Conservation (phyloP, 1,140 invertebrate genomes). For the Drosophila tristis region DNA sequence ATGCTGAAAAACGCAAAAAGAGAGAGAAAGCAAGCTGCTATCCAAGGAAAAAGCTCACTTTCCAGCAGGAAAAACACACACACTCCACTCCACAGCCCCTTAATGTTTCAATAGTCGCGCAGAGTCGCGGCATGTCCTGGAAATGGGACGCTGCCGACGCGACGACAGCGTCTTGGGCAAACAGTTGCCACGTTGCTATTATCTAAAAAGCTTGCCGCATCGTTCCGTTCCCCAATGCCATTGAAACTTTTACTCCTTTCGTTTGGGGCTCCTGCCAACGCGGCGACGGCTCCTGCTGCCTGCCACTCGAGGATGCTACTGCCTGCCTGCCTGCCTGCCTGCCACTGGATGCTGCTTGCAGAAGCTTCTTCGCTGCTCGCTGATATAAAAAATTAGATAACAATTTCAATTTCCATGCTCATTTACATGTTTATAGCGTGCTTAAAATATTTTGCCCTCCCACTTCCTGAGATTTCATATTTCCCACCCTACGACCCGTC, state of each 20-base stretch:
- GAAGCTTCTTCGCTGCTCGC: constrained; percentile 59
- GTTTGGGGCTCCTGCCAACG: not conserved
- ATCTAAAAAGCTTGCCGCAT: constrained; percentile 69
- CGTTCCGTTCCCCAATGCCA: constrained; percentile 49
- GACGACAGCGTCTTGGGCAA: constrained; percentile 52
- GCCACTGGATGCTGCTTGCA: constrained; percentile 9
- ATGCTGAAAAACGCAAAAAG: constrained; percentile 55
- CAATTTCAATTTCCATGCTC: constrained; percentile 84
- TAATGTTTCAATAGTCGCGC: constrained; percentile 76
- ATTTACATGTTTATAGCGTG: constrained; percentile 83
- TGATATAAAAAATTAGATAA: constrained; percentile 84
- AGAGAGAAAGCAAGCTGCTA: not conserved
- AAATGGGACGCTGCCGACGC: not conserved
- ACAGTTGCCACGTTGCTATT: constrained; percentile 75
- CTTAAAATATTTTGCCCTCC: constrained; percentile 72
- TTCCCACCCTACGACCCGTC: constrained; percentile 3
- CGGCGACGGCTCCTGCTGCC: constrained; percentile 12
- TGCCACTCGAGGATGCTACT: not conserved
- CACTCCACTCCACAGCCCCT: constrained; percentile 23
- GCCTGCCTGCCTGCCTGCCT: constrained; percentile 3
- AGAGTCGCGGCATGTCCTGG: constrained; percentile 35
- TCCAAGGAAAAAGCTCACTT: constrained; percentile 48
- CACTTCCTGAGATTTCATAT: constrained; percentile 69
- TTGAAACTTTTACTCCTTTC: constrained; percentile 76
- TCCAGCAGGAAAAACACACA: constrained; percentile 29